Percentiles rank a stretch among this genome's conserved stretches.
Evolutionary conservation across 2,888 invertebrate genomes (phyloP).

Genomic region (Thumatha senex): DNA sequence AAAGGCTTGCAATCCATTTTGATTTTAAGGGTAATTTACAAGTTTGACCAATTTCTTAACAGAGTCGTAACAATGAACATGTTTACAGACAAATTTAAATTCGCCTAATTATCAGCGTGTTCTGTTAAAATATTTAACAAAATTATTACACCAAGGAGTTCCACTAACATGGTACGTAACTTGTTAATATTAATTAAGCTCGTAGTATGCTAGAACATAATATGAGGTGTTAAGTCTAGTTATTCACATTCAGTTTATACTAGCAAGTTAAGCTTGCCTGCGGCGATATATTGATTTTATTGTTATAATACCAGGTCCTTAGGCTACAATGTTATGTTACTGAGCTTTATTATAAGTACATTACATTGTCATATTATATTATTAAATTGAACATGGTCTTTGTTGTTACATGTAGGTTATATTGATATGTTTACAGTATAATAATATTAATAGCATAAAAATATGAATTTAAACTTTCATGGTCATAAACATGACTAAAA

Average conservation of each 20-base stretch:
- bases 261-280: conserved; percentile 36
- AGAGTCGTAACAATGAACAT: conserved; percentile 20
- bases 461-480: no score
- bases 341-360: neutral
- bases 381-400: no score
- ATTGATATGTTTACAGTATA: no score
- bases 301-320: conserved; percentile 16
- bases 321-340: neutral
- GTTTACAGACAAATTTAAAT: conserved; percentile 23
- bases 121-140: conserved; percentile 58
- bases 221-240: conserved; percentile 47
- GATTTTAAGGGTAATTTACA: conserved; percentile 15
- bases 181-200: conserved; percentile 70
- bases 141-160: conserved; percentile 59
- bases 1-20: conserved; percentile 23
- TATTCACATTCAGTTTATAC: conserved; percentile 37
- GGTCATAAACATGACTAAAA: no score
- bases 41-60: conserved; percentile 24
- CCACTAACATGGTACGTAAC: conserved; percentile 56
- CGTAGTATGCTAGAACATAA: conserved; percentile 48
- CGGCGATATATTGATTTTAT: conserved; percentile 34
- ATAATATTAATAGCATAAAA: no score
- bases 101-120: conserved; percentile 37
- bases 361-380: no score
- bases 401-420: no score